Percentiles rank a stretch among this genome's conserved stretches.
phyloP scores from a whole-genome alignment of 2,113 vertebrate species.

The Chauna torquata region DNA sequence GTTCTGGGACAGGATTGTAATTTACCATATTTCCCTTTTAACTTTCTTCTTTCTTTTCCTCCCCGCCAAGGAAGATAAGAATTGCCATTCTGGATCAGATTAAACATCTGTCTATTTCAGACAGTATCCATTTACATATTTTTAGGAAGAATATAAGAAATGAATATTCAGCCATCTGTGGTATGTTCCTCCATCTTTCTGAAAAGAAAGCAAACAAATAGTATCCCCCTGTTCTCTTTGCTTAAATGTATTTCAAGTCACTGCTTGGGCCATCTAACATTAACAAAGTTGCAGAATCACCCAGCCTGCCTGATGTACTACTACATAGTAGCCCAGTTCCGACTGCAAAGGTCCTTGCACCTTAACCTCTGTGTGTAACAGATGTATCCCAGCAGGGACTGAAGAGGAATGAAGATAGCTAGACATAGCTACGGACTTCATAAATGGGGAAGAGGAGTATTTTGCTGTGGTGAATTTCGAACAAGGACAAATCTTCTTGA shows the following conservation, averaged over 20 bases:
- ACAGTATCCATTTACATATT: not conserved
- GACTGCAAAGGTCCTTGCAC: not conserved
- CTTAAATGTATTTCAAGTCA: not conserved
- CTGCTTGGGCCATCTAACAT: not conserved
- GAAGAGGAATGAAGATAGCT: not conserved
- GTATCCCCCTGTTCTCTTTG: not conserved
- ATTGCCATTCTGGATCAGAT: not conserved
- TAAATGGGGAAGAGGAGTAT: not conserved
- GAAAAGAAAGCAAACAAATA: not conserved
- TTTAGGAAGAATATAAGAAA: not conserved
- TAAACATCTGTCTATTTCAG: not conserved
- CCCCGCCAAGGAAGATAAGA: not conserved
- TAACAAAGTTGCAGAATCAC: not conserved
- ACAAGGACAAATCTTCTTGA: not conserved
- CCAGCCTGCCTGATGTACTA: accelerated
- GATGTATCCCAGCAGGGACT: not conserved
- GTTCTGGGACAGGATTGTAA: not conserved
- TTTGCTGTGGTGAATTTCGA: not conserved
- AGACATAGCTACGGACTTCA: not conserved
- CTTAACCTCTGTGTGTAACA: not conserved
- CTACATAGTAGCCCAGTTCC: not conserved
- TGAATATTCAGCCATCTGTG: not conserved
- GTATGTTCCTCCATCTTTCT: not conserved
- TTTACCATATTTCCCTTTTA: not conserved
- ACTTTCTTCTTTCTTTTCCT: not conserved